Evolutionary conservation across 1,140 invertebrate genomes (phyloP).

Genomic region (Drosophila pectinifera): DNA sequence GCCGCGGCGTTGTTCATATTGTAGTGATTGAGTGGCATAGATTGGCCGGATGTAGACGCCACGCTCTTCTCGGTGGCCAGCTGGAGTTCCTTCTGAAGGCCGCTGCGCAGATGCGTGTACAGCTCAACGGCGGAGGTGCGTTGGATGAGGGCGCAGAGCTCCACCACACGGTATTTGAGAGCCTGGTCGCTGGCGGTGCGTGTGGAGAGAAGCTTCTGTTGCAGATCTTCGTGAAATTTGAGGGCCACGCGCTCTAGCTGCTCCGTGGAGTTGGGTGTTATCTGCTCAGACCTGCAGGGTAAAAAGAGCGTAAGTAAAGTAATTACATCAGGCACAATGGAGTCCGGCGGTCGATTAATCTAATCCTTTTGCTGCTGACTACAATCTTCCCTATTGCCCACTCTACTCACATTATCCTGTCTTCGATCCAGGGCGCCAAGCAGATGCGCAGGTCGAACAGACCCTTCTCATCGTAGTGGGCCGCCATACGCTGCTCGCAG

Average conservation of each 20-base stretch:
- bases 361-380: constrained; percentile 1
- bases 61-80: constrained; percentile 75
- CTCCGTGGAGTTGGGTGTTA: constrained; percentile 66
- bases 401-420: constrained; percentile 83
- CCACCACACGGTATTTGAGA: constrained; percentile 74
- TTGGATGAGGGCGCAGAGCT: constrained; percentile 72
- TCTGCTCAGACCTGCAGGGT: constrained; percentile 68
- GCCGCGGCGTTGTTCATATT: constrained; percentile 62
- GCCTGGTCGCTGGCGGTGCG: constrained; percentile 69
- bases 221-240: constrained; percentile 77
- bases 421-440: constrained; percentile 83
- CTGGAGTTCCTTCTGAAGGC: constrained; percentile 76
- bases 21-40: constrained; percentile 76
- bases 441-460: constrained; percentile 78
- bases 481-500: constrained; percentile 78
- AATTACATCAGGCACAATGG: background rate
- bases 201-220: constrained; percentile 72
- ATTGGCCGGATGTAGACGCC: constrained; percentile 54
- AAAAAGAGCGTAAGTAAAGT: background rate
- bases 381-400: background rate
- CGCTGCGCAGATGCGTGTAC: constrained; percentile 72
- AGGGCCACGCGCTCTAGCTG: constrained; percentile 66
- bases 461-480: constrained; percentile 83
- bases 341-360: background rate
- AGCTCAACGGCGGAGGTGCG: constrained; percentile 70